Base-by-base conservation (phyloP, 2,113 vertebrate species). In the Dipodomys ordii region DNA sequence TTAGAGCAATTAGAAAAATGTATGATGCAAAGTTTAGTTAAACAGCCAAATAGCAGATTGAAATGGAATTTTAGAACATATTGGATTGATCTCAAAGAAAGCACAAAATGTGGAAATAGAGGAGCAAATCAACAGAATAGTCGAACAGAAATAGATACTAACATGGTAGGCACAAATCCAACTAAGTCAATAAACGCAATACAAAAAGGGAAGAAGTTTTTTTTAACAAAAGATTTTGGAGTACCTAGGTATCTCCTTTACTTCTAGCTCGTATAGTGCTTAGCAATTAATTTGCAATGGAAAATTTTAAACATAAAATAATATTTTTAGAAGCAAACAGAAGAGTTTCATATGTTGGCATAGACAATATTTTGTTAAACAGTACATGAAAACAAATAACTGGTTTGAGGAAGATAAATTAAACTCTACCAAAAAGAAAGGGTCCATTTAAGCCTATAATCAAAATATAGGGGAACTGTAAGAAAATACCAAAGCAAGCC, bases 41-140 rank as follows among this genome's bases (percentile, higher is more conserved):
- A 81, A 90, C 0, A 90, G 60, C 3, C 27, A 68, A 91, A 83
- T 71, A 5, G 69, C 27, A 85, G n/a, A 85, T 28, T 49, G 62
- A 85, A 84, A 83, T 78, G 15, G 6, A 83, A 95, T 90, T 92
- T 28, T 86, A 68, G 79, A 83, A 77, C 53, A 79, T n/a, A 83
- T 28, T 57, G 23, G 22, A 3, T 28, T 77, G 15, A 46, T 72
- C 30, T 65, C 16, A 90, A 92, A 73, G 39, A 90, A 95, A 35
- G 11, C 53, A 72, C 44, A 68, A 83, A 81, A 65, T 23, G 35
- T 53, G 77, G 3, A 81, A 95, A 53, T 6, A 88, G 62, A 94
- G 22, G 12, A 62, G 72, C 53, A 87, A 74, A 79, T 32, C n/a
- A 68, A 13, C 2, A 83, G 35, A 68, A 57, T 18, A 46, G 19